phyloP scores from a whole-genome alignment of 2,888 invertebrate genomes.

The Pedicia rivosa region DNA sequence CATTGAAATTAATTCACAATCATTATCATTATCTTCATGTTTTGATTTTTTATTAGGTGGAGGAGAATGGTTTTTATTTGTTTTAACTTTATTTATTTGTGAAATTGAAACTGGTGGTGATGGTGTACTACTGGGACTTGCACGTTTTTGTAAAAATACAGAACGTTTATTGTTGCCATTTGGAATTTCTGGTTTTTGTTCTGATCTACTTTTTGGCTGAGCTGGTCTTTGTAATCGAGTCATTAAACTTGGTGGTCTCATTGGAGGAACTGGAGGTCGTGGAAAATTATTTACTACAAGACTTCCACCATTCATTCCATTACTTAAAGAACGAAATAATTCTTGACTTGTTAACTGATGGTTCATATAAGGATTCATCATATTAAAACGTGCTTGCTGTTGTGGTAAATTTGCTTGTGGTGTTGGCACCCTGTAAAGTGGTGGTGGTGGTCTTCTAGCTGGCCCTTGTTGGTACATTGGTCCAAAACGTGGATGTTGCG shows the following conservation, averaged over 20 bases:
- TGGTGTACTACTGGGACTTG: constrained; percentile 9
- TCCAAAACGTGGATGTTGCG: constrained; percentile 4
- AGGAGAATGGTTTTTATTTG: not conserved
- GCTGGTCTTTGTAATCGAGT: constrained; percentile 8
- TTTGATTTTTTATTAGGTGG: constrained; percentile 11
- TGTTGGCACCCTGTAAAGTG: constrained; percentile 11
- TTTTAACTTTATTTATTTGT: not conserved
- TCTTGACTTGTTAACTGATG: constrained; percentile 1
- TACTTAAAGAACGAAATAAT: not conserved
- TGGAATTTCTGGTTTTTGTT: not conserved
- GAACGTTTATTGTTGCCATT: not conserved
- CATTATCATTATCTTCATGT: constrained; percentile 37
- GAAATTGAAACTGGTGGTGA: constrained; percentile 11
- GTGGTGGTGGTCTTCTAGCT: constrained; percentile 12
- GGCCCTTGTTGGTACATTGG: not conserved
- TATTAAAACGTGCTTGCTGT: constrained; percentile 23
- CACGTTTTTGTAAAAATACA: constrained; percentile 1
- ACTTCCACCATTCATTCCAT: constrained; percentile 1
- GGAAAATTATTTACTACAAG: constrained; percentile 4
- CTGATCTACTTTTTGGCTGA: constrained; percentile 2
- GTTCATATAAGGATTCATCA: not conserved
- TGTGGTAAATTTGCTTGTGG: constrained; percentile 30
- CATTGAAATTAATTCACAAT: constrained; percentile 58
- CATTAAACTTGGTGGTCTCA: constrained; percentile 14
- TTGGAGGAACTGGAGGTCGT: constrained; percentile 14